A percentile compares a stretch with the other conserved stretches of the same genome.
phyloP scores from a whole-genome alignment of 2,113 vertebrate species.

The Gymnorhina tibicen region DNA sequence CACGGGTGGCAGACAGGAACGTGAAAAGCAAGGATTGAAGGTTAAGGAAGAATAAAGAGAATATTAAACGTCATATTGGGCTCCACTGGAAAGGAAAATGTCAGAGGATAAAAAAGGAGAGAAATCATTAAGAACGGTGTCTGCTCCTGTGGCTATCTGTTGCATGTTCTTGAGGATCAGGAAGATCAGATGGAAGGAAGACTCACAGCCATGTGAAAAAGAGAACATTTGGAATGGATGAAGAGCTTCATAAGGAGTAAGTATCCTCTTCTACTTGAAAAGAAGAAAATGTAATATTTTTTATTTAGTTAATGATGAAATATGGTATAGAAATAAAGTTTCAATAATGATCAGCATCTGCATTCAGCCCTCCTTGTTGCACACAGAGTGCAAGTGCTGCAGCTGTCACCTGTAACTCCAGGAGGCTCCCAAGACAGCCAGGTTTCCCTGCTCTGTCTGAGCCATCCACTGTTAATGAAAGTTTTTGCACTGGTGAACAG shows the following conservation, averaged over 20 bases:
- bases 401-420: background rate
- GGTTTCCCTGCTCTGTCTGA: rapidly evolving
- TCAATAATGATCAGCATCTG: background rate
- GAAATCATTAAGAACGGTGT: background rate
- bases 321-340: background rate
- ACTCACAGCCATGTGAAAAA: background rate
- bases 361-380: background rate
- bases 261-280: background rate
- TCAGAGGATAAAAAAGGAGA: background rate
- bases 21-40: background rate
- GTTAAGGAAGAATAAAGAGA: background rate
- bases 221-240: background rate
- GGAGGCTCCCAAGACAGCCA: background rate
- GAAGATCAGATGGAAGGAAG: background rate
- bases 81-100: background rate
- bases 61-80: background rate
- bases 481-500: background rate
- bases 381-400: background rate
- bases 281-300: background rate
- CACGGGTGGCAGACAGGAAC: background rate
- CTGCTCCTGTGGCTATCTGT: background rate
- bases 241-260: background rate
- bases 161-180: background rate
- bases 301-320: background rate
- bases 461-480: background rate